These are phyloP conservation scores for Eledona agricola DNA, from an alignment of 2,888 invertebrate genomes.

Conservation along the genomic window DNA sequence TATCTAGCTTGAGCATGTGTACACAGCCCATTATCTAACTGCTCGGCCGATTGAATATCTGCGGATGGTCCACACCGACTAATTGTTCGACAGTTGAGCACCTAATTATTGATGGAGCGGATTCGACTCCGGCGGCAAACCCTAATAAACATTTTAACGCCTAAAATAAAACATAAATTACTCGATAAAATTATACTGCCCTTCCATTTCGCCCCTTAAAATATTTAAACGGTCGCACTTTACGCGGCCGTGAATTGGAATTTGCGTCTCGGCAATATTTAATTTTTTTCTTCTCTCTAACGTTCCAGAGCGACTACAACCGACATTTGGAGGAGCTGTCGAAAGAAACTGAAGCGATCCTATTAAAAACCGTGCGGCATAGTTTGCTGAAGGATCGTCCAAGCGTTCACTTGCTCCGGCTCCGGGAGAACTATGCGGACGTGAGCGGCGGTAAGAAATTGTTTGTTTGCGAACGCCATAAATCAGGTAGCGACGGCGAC, in stretches of 20 bases:
- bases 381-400: slow-evolving; percentile 52
- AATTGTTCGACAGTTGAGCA: slow-evolving; percentile 19
- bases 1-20: slow-evolving; percentile 8
- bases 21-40: slow-evolving; percentile 9
- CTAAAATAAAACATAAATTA: slow-evolving; percentile 7
- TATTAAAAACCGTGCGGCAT: slow-evolving; percentile 65
- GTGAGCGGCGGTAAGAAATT: slow-evolving; percentile 43
- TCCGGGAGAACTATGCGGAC: slow-evolving; percentile 56
- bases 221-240: slow-evolving; percentile 8
- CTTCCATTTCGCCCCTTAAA: slow-evolving; percentile 5
- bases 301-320: slow-evolving; percentile 71
- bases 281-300: background rate
- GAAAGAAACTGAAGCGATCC: slow-evolving; percentile 66
- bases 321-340: slow-evolving; percentile 77
- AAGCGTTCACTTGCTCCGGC: slow-evolving; percentile 48
- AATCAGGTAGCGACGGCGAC: slow-evolving; percentile 39
- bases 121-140: too few relatives aligned
- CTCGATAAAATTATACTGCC: slow-evolving; percentile 11
- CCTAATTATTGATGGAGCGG: slow-evolving; percentile 9
- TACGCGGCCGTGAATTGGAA: slow-evolving; percentile 5
- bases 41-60: slow-evolving; percentile 16
- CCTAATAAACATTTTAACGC: too few relatives aligned
- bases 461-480: slow-evolving; percentile 39
- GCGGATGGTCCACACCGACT: slow-evolving; percentile 6
- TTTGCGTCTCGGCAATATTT: too few relatives aligned